Percentiles rank a stretch among this genome's conserved stretches.
Conservation (phyloP, 2,113 vertebrate genomes). For the Burhinus oedicnemus region DNA sequence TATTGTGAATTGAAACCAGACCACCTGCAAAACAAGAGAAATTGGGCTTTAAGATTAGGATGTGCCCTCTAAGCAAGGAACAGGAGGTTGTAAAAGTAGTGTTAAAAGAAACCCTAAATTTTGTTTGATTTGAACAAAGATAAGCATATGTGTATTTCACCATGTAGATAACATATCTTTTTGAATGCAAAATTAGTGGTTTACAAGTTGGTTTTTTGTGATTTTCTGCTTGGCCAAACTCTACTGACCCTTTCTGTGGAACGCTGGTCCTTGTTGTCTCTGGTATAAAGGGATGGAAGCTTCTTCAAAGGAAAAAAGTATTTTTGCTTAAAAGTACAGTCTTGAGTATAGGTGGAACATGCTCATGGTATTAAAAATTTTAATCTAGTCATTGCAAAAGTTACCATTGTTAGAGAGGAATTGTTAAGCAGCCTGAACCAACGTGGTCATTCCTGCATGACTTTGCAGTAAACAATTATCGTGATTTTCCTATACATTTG, state of each 20-base stretch:
- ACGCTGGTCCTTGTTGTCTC: not conserved
- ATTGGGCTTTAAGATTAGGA: not conserved
- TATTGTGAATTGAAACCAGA: not conserved
- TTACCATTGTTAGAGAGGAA: not conserved
- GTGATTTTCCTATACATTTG: not conserved
- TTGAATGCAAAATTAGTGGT: not conserved
- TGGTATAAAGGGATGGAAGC: not conserved
- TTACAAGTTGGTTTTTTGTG: not conserved
- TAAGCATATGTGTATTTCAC: not conserved
- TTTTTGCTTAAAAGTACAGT: not conserved
- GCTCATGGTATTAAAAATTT: not conserved
- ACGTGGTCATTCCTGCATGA: fast-evolving
- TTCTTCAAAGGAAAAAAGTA: not conserved
- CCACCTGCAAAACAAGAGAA: not conserved
- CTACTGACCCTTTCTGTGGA: not conserved
- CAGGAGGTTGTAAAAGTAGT: not conserved
- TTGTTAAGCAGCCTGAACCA: not conserved
- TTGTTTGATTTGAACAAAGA: not conserved
- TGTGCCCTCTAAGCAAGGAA: not conserved
- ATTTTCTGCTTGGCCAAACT: not conserved
- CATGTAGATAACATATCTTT: not conserved
- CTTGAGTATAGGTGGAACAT: not conserved
- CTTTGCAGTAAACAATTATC: not conserved
- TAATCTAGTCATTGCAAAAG: not conserved
- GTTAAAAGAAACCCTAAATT: not conserved